Evolutionary conservation across 2,888 invertebrate genomes (phyloP).

Genomic region (Eupithecia insigniata): DNA sequence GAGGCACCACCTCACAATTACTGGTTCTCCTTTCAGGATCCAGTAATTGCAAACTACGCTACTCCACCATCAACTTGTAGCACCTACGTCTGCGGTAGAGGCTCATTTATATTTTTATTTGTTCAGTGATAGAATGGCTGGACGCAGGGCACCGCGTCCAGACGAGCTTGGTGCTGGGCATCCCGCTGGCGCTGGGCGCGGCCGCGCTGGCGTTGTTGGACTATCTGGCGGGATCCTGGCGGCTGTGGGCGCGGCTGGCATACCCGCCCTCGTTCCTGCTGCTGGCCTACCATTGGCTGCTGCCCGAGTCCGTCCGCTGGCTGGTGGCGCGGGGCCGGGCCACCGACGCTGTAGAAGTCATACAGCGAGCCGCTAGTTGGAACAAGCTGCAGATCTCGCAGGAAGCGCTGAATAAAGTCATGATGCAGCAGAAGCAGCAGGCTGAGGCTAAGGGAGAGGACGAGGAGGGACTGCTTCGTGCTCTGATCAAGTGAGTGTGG

Average conservation of each 20-base stretch:
- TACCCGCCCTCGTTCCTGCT: slow-evolving; percentile 89
- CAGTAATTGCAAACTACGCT: too few relatives aligned
- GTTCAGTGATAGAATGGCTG: slow-evolving; percentile 90
- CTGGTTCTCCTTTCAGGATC: too few relatives aligned
- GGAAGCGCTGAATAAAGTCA: slow-evolving; percentile 74
- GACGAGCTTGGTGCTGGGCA: slow-evolving; percentile 88
- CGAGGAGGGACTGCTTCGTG: slow-evolving; percentile 67
- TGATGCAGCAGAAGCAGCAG: slow-evolving; percentile 61
- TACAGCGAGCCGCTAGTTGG: slow-evolving; percentile 84
- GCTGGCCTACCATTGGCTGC: slow-evolving; percentile 87
- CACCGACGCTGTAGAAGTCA: slow-evolving; percentile 85
- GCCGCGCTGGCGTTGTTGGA: slow-evolving; percentile 87
- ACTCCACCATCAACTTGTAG: neutral
- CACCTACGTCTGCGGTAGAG: neutral
- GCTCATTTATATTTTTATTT: neutral
- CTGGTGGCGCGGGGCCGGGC: slow-evolving; percentile 86
- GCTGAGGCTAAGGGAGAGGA: slow-evolving; percentile 55
- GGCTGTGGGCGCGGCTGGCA: slow-evolving; percentile 86
- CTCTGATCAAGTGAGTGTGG: slow-evolving; percentile 73
- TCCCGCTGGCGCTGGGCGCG: slow-evolving; percentile 89
- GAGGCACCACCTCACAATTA: too few relatives aligned
- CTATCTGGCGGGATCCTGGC: slow-evolving; percentile 88
- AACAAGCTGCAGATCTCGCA: slow-evolving; percentile 82
- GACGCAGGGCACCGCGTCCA: slow-evolving; percentile 89
- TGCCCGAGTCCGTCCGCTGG: slow-evolving; percentile 92